A percentile compares a stretch with the other conserved stretches of the same genome.
Evolutionary conservation across 2,797 vertebrate species (phyloP).

Genomic region (Chaenodraco wilsoni): DNA sequence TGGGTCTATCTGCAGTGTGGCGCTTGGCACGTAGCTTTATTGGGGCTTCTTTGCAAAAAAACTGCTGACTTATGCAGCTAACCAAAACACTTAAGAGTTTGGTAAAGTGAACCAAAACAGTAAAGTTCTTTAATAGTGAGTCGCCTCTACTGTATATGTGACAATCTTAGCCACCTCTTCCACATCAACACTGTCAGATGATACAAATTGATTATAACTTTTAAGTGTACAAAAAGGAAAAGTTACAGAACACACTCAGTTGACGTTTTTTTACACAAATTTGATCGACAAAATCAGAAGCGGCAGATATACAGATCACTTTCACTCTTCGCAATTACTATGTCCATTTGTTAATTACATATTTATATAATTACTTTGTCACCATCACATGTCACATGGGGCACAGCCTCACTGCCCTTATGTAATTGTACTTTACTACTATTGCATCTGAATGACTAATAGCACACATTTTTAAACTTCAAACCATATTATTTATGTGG

Average conservation of each 20-base stretch:
- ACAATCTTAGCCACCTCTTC: no score
- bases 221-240: background rate
- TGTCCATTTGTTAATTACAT: background rate
- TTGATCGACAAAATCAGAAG: background rate
- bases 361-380: no score
- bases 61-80: no score
- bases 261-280: background rate
- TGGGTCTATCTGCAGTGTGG: background rate
- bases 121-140: no score
- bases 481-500: constrained; percentile 23
- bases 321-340: background rate
- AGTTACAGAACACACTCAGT: background rate
- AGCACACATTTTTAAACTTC: constrained; percentile 7
- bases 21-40: background rate
- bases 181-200: background rate
- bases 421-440: constrained; percentile 29
- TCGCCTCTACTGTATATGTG: no score
- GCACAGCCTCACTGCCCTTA: constrained; percentile 5
- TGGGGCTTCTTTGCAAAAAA: no score
- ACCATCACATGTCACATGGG: background rate
- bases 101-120: no score
- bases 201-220: background rate
- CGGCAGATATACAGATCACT: background rate
- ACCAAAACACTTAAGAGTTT: no score
- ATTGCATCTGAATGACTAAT: constrained; percentile 17